Evolutionary conservation across 2,888 invertebrate genomes (phyloP).

Genomic region (Amiota communis): DNA sequence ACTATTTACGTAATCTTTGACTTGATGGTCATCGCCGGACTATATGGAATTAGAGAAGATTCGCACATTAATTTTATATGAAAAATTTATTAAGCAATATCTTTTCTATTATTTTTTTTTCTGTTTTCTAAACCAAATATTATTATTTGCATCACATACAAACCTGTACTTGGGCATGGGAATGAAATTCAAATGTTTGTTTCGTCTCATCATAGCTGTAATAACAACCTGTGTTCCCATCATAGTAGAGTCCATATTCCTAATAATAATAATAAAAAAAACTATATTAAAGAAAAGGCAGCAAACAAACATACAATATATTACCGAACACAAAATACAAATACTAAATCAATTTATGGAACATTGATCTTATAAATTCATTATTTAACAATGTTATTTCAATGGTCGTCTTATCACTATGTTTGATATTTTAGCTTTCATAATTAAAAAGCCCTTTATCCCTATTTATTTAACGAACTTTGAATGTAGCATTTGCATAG

Average conservation of each 20-base stretch:
- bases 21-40: conserved; percentile 50
- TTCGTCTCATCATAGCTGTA: conserved; percentile 86
- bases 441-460: too few species aligned
- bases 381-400: too few species aligned
- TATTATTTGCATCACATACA: conserved; percentile 9
- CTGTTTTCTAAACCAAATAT: too few species aligned
- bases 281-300: background rate
- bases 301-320: too few species aligned
- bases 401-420: too few species aligned
- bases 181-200: conserved; percentile 85
- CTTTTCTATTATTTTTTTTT: background rate
- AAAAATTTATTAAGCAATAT: too few species aligned
- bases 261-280: conserved; percentile 70
- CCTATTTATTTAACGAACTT: too few species aligned
- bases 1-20: conserved; percentile 68
- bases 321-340: too few species aligned
- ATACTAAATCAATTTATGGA: too few species aligned
- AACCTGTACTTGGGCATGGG: conserved; percentile 78
- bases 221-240: conserved; percentile 88
- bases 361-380: too few species aligned
- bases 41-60: conserved; percentile 49
- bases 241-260: conserved; percentile 91
- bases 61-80: conserved; percentile 11
- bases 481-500: too few species aligned
- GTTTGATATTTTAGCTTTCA: too few species aligned